Percentiles rank a stretch among this genome's conserved stretches.
Evolutionary conservation across 1,140 invertebrate species (phyloP).

Genomic region (Lineus longissimus): DNA sequence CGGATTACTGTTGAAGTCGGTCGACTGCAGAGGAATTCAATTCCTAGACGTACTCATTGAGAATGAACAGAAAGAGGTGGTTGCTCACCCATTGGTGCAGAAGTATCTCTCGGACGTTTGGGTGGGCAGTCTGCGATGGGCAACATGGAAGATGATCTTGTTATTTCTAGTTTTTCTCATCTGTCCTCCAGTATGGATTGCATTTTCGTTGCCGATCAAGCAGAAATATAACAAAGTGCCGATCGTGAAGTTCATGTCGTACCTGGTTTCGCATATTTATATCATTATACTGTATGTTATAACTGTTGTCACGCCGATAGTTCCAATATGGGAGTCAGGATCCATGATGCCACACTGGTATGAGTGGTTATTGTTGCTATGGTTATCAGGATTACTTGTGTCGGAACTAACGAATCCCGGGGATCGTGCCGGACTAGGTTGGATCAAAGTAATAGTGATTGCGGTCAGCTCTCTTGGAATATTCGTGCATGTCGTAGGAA

Average conservation of each 20-base stretch:
- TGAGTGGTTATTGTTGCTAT: conserved; percentile 92
- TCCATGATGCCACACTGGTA: conserved; percentile 72
- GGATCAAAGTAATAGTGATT: conserved; percentile 72
- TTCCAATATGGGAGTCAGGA: conserved; percentile 52
- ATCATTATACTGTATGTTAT: conserved; percentile 85
- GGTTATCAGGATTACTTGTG: conserved; percentile 90
- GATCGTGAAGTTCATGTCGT: conserved; percentile 99
- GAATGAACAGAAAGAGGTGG: conserved; percentile 95
- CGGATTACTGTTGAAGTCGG: conserved; percentile 40
- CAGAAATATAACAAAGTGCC: conserved; percentile 89
- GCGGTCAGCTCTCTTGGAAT: conserved; percentile 90
- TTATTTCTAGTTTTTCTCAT: conserved; percentile 88
- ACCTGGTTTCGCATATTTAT: conserved; percentile 96
- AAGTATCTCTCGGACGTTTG: conserved; percentile 69
- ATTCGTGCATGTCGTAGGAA: conserved; percentile 77
- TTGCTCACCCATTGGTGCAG: conserved; percentile 58
- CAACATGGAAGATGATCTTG: conserved; percentile 87
- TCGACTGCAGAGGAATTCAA: conserved; percentile 68
- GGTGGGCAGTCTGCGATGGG: conserved; percentile 90
- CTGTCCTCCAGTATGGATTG: conserved; percentile 92
- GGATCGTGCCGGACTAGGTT: conserved; percentile 47
- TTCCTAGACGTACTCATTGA: conserved; percentile 97
- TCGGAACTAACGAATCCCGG: conserved; percentile 92
- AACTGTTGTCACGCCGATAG: conserved; percentile 85
- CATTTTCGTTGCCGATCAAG: conserved; percentile 90